Base-by-base conservation (phyloP, 2,797 vertebrate species). In the Rhinichthys osculus region DNA sequence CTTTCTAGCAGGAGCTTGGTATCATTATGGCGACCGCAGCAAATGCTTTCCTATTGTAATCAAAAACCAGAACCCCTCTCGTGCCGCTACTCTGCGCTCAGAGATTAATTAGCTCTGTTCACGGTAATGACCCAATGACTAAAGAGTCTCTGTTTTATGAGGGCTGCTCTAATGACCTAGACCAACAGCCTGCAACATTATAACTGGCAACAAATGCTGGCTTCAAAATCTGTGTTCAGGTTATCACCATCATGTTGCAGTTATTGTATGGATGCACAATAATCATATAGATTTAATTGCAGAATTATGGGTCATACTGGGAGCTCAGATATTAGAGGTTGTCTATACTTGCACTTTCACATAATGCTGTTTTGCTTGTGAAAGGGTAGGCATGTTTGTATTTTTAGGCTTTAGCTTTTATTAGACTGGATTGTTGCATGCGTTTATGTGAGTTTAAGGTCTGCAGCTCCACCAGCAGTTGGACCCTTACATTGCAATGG, bases 31-130 rank as follows among this genome's bases (percentile, higher is more conserved):
- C 90, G 92, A 92, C 94, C 85, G 77, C 91, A 92, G 93, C 94
- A 95, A 96, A 96, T 95, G 95, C 96, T 95, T 95, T 95, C 94
- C 93, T 93, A 92, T 90, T 91, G 93, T 93, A 95, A 94, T 93
- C 93, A 94, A 95, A 95, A 85, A 94, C 92, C 90, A 92, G 93
- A 93, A 91, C 38, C 88, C 87, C 81, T 88, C 82, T 62, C 13
- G 27, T 84, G 87, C 92, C 86, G 90, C 90, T 92, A 88, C 89
- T 90, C 90, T 92, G 94, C 84, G 5, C 88, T 78, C 88, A 87
- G 89, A 94, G 93, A 92, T 94, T 91, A 94, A 95, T 95, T 96
- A 95, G 94, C 93, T 91, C 88, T 80, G 88, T 93, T 94, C 93
- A 91, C 90, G 92, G 89, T 93, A 91, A 94, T 92, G 93, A 94